Percentiles rank a stretch among this genome's conserved stretches.
Evolutionary conservation across 2,797 vertebrate genomes (phyloP).

Genomic region (Chrosomus eos): DNA sequence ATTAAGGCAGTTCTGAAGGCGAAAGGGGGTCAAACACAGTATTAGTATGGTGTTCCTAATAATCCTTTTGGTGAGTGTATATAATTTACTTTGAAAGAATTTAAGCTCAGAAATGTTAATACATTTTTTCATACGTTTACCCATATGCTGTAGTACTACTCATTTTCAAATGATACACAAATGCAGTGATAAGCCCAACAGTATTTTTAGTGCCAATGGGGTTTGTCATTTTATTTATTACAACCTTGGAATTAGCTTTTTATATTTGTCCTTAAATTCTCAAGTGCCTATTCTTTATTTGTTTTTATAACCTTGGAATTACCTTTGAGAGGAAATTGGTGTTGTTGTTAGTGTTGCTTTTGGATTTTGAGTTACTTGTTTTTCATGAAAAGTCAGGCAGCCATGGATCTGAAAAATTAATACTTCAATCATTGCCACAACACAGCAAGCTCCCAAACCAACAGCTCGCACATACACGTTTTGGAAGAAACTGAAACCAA

Average conservation of each 20-base stretch:
- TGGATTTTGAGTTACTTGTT: background rate
- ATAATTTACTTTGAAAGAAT: background rate
- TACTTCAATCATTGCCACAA: background rate
- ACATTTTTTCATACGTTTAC: background rate
- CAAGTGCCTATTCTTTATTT: no score
- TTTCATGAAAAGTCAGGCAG: background rate
- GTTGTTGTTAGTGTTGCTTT: background rate
- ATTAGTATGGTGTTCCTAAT: no score
- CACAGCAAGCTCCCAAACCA: background rate
- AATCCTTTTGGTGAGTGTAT: no score
- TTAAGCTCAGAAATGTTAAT: background rate
- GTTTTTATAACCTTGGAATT: background rate
- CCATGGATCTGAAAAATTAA: background rate
- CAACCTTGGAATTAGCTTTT: background rate
- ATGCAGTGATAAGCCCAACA: background rate
- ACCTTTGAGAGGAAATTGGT: background rate
- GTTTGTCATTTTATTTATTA: background rate
- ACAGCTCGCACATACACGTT: background rate
- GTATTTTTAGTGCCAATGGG: background rate
- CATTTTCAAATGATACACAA: background rate
- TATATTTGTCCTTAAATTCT: no score
- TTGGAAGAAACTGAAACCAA: slow-evolving; percentile 9
- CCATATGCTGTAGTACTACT: background rate
- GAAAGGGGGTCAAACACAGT: no score
- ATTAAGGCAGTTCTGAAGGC: no score